Evolutionary conservation across 1,140 invertebrate species (phyloP), one percentile per base, ranked within the genome.

Genomic region (Drosophila navojoa): DNA sequence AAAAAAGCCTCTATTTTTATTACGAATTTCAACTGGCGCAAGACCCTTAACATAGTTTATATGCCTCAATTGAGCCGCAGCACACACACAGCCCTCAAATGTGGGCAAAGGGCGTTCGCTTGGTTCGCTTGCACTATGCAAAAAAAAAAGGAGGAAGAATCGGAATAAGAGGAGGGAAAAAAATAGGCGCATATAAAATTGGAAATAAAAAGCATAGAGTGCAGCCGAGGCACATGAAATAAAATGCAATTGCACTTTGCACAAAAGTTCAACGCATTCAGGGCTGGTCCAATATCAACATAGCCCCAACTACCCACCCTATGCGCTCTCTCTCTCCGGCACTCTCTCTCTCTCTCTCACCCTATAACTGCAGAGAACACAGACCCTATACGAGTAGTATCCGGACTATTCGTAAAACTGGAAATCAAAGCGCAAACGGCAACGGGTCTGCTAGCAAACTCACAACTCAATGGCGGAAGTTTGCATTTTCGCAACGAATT

Each of bases 261-360:
- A 90, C 84, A 90, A 89, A 89, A 89, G 84, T 89, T 89, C 84
- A 89, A 90, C 84, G 84, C 84, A 89, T 89, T 90, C 84, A 90
- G 64, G 63, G 64, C 76, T 86, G 57, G 62, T 58, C 64, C 49
- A 55, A 61, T 49, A 47, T 35, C 25, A 38, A 38, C 42, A 45
- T 1, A 44, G 7, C 64, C 72, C 75, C 60, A 60, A 63, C 55
- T 32, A 32, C 52, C 47, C 49, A 55, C 9, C 44, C 45, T 9
- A 19, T 5, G 27, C 35, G 10, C 29, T 22, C 13, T 40, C 9
- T 35, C 35, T 25, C 40, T 44, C 32, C 10, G 6, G 13, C 47
- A 32, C 29, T 6, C 16, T 42, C 27, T 27, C 19, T 10, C 15
- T 29, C 13, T 50, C 38, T 19, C 27, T 19, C 45, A 4, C 40